Evolutionary conservation across 2,888 invertebrate genomes (phyloP), one percentile per base, ranked within the genome.

Genomic region (Oscheius sp.): DNA sequence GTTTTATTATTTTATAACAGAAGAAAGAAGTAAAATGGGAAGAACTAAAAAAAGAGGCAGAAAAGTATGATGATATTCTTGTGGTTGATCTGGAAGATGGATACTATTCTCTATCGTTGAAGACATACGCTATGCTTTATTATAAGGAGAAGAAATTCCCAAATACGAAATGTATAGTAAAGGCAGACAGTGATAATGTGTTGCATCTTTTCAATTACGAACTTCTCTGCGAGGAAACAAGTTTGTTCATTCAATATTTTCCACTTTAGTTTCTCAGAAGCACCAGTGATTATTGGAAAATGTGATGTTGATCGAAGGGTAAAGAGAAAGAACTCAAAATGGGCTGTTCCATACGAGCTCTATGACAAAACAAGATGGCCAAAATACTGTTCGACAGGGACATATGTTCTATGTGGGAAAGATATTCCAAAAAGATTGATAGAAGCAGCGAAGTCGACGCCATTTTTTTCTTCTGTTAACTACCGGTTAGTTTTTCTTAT

Each of bases 141-240:
- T 78, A 77, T 50, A 73, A 78, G 51, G 62, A 49, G 32, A 66
- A 36, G 12, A 70, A 44, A 47, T 47, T 41, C n/a, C 45, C 54
- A 1, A 24, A 38, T 12, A 49, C 41, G 3, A 57, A 41, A 22
- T 61, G 59, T 22, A 30, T 59, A 28, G 44, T 59, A n/a, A 59
- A 59, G 62, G 73, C 76, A 3, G 78, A 78, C 64, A 69, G 71
- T 20, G 78, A 78, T 62, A 77, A 77, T 50, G 77, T 77, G 17
- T 41, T 77, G 17, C 51, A 73, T 9, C 50, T 77, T 6, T 26
- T 57, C 20, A 74, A 77, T 33, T 77, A 70, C 47, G 68, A 73
- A 26, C 45, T 71, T 20, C 63, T 77, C 9, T 77, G 77, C 57
- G 74, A 74, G 50, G 74, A 74, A 68, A 71, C 73, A 2, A 70